These are phyloP conservation scores for Vulpes ferrilata DNA, from an alignment of 2,113 vertebrate genomes.

Conservation along the genomic window DNA sequence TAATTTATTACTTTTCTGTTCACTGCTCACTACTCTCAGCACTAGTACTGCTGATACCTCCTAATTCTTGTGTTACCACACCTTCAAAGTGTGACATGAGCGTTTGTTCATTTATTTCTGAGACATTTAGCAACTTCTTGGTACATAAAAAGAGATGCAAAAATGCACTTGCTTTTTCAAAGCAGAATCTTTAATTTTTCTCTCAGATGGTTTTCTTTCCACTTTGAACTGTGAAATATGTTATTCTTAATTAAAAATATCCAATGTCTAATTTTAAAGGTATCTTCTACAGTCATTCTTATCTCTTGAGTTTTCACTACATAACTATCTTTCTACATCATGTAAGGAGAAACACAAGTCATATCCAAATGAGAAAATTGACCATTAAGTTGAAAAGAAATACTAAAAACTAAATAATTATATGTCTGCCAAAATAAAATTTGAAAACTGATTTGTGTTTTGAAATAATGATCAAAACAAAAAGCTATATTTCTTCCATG, in stretches of 20 bases:
- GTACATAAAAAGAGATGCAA: background rate
- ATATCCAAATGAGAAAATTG: conserved; percentile 1
- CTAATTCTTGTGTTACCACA: background rate
- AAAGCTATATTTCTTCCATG: background rate
- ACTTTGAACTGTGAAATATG: background rate
- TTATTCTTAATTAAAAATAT: conserved; percentile 30
- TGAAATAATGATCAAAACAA: conserved; percentile 24
- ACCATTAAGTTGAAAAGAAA: background rate
- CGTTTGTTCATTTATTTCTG: conserved; percentile 27
- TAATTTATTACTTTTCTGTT: background rate
- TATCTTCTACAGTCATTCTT: background rate
- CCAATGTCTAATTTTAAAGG: background rate
- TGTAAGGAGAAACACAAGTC: background rate
- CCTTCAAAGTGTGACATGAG: background rate
- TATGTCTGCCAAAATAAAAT: background rate
- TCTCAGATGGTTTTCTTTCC: background rate
- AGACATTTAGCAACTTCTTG: conserved; percentile 47
- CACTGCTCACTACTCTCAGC: background rate
- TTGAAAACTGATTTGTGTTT: background rate
- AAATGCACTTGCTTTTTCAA: background rate
- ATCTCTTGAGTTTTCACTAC: background rate
- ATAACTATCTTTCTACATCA: background rate
- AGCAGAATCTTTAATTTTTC: background rate
- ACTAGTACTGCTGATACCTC: background rate
- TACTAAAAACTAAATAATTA: conserved; percentile 21